These are phyloP conservation scores for Argynnis bischoffii DNA, from an alignment of 2,888 invertebrate species.

Conservation along the genomic window DNA sequence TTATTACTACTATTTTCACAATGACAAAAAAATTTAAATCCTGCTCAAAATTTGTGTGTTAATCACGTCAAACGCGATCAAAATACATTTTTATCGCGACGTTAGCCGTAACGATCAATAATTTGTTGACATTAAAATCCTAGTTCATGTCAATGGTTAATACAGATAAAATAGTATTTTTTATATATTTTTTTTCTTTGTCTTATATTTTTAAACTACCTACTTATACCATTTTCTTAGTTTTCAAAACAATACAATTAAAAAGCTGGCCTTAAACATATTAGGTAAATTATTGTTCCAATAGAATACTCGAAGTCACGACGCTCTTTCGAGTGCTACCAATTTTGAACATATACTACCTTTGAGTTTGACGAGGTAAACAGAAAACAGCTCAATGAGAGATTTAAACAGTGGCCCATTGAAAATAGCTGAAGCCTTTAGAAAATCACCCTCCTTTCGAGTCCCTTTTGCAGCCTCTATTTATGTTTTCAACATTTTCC, in stretches of 20 bases:
- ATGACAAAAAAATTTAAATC: no score
- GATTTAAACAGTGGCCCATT: slow-evolving; percentile 77
- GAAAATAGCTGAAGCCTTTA: slow-evolving; percentile 74
- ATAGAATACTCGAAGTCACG: slow-evolving; percentile 45
- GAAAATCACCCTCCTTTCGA: slow-evolving; percentile 76
- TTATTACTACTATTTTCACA: no score
- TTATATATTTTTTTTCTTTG: no score
- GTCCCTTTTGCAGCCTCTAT: slow-evolving; percentile 69
- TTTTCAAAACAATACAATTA: slow-evolving; percentile 1
- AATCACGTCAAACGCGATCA: no score
- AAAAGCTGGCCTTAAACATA: neutral
- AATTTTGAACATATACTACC: slow-evolving; percentile 38
- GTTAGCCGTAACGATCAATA: no score
- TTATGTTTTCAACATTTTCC: slow-evolving; percentile 78
- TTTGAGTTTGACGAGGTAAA: slow-evolving; percentile 70
- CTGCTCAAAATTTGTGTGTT: no score
- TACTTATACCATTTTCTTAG: no score
- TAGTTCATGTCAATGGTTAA: no score
- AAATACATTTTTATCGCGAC: no score
- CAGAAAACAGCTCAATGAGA: slow-evolving; percentile 75
- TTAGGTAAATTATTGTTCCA: slow-evolving; percentile 36
- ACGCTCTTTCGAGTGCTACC: slow-evolving; percentile 34
- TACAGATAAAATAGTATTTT: no score
- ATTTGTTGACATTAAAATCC: no score
- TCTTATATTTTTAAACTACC: no score